phyloP scores from a whole-genome alignment of 2,888 invertebrate genomes.

The Mimumesa dahlbomi region DNA sequence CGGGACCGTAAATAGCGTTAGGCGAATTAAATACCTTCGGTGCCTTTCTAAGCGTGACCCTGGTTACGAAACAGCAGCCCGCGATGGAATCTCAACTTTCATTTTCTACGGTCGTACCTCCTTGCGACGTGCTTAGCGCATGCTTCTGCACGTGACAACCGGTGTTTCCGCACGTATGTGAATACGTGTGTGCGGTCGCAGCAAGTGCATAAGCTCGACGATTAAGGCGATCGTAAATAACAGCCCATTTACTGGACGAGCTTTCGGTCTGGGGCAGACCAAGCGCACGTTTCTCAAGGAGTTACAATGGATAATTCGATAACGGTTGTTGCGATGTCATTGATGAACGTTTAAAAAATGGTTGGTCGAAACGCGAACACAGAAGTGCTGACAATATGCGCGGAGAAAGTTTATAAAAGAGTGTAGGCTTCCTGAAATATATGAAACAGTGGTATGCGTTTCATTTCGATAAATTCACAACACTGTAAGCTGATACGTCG shows the following conservation, averaged over 20 bases:
- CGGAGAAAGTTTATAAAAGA: too few species aligned
- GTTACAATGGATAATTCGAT: too few species aligned
- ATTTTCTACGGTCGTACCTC: slow-evolving; percentile 64
- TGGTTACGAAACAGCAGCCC: slow-evolving; percentile 62
- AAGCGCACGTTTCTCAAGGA: neutral
- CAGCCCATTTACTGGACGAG: slow-evolving; percentile 27
- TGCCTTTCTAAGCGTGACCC: slow-evolving; percentile 66
- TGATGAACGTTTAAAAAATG: too few species aligned
- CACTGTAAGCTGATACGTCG: too few species aligned
- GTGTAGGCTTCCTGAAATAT: too few species aligned
- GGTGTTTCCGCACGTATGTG: slow-evolving; percentile 37
- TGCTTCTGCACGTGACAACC: slow-evolving; percentile 59
- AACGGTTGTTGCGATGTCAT: too few species aligned
- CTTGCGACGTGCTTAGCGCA: slow-evolving; percentile 49
- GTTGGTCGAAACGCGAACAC: too few species aligned
- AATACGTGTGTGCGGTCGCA: slow-evolving; percentile 35
- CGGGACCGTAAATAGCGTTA: slow-evolving; percentile 19
- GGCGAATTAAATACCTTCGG: slow-evolving; percentile 42
- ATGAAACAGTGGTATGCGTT: too few species aligned
- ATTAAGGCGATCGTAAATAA: slow-evolving; percentile 26
- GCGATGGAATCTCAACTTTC: slow-evolving; percentile 72
- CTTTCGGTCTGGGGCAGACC: slow-evolving; percentile 26
- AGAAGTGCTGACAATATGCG: too few species aligned
- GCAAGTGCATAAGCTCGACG: slow-evolving; percentile 42
- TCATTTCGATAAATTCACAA: too few species aligned